These are phyloP conservation scores for Aptenodytes forsteri DNA, from an alignment of 2,113 vertebrate species.

Conservation along the genomic window DNA sequence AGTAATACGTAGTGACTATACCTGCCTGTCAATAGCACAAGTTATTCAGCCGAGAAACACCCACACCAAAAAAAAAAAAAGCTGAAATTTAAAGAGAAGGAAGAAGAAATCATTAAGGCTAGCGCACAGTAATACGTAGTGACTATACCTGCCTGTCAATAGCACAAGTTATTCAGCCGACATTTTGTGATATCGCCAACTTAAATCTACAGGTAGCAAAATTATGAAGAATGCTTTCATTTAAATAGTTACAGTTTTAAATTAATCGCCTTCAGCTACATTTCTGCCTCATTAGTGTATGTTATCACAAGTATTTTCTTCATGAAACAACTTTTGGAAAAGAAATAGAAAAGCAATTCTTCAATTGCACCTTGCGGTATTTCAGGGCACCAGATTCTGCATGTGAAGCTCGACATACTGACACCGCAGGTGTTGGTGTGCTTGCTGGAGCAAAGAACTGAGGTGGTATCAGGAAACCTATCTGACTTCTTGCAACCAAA, in stretches of 20 bases:
- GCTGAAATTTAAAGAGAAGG: neutral
- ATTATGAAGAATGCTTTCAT: neutral
- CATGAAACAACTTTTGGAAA: neutral
- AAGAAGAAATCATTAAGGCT: neutral
- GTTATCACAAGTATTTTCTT: neutral
- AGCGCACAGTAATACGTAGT: neutral
- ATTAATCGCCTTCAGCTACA: neutral
- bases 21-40: neutral
- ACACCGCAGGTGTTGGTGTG: neutral
- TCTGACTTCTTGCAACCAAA: neutral
- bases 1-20: neutral
- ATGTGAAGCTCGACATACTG: neutral
- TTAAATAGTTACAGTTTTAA: neutral
- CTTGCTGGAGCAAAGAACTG: neutral
- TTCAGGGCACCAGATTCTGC: neutral
- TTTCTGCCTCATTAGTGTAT: neutral
- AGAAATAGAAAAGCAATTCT: neutral
- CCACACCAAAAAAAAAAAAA: neutral
- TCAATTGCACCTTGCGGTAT: neutral
- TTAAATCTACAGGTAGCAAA: neutral
- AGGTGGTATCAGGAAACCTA: neutral
- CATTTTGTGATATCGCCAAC: neutral
- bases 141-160: neutral
- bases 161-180: neutral
- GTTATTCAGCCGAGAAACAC: neutral